Evolutionary conservation across 2,888 invertebrate genomes (phyloP), one percentile per base, ranked within the genome.

Genomic region (Zygogramma bicolorata): DNA sequence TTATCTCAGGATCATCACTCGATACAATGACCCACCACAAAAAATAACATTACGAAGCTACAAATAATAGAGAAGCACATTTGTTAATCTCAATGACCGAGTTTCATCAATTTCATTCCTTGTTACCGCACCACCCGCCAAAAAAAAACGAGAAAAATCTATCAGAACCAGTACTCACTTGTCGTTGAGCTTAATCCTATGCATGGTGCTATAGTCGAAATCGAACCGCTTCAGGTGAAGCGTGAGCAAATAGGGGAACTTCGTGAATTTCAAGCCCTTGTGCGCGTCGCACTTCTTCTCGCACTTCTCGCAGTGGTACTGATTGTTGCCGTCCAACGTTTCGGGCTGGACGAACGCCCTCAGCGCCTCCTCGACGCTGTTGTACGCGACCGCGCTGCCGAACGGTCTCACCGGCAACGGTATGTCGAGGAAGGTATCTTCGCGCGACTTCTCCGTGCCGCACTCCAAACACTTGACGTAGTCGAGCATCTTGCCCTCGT

Each of bases 401-500:
- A 95, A 96, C 5, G 95, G 94, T 77, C 94, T 90, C 22, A 97
- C 94, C 4, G 96, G 95, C 73, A 97, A 88, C 3, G 96, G 95
- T 72, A 97, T 94, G 87, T 96, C 96, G 61, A 95, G 89, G 85
- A 95, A 96, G 18, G 93, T 93, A 85, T 96, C 96, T 81, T 93
- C 93, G 68, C 95, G 90, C 13, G 93, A 93, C 86, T 95, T 95
- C 85, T 95, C 95, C 57, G 92, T 93, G 40, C 92, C 90, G 88
- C 97, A 97, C 84, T 94, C 94, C 74, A 95, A 87, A 86, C 97
- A 97, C 86, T 94, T 95, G 8, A 97, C 95, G 84, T 96, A 96
- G 88, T 97, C 96, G 79, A 94, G 93, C 92, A 96, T 93, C 87
- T 90, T 91, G 85, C 92, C 91, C 76, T 87, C 87, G 85, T 96